Evolutionary conservation across 2,113 vertebrate genomes (phyloP), one percentile per base, ranked within the genome.

Genomic region (Callopanchax toddi): DNA sequence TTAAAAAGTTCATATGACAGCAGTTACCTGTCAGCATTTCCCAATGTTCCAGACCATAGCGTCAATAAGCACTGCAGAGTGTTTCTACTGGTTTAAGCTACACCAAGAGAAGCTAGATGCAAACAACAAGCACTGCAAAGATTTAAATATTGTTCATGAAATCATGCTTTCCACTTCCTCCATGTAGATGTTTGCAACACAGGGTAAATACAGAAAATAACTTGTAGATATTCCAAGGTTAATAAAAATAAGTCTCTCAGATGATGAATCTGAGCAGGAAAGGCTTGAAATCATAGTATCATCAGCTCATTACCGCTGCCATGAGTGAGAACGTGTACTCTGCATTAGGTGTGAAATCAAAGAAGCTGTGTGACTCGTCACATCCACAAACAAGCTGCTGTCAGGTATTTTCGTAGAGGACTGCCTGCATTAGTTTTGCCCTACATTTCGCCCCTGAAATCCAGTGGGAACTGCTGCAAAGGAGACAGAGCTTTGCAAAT

Each of bases 391-490:
- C 29, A 57, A 73, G 70, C 4, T 5, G 40, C 74, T 68, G 68
- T 83, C 68, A 57, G 50, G 46, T 55, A 71, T 84, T 51, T 63
- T 50, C 65, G 72, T 66, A 1, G 23, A 61, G 59, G 37, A 60
- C 51, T 66, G 71, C 49, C 61, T 20, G 60, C 34, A 44, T 83
- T 73, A 9, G 29, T 59, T 61, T 45, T 70, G 83, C 83, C 81
- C 85, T 69, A 76, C 77, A 77, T 73, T 74, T 82, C 79, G 82
- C 78, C 74, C 59, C 66, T 66, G 62, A 72, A 49, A 54, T 61
- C 77, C 78, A 26, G 60, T 11, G 74, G 78, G 79, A 80, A 53
- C 53, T 26, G 49, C 29, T 51, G 64, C 49, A 26, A 20, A 70
- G 29, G 23, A 79, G 65, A 69, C 64, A 17, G 48, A 46, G 57